phyloP scores from a whole-genome alignment of 2,888 invertebrate genomes.

The Harpagoxenus sublaevis region DNA sequence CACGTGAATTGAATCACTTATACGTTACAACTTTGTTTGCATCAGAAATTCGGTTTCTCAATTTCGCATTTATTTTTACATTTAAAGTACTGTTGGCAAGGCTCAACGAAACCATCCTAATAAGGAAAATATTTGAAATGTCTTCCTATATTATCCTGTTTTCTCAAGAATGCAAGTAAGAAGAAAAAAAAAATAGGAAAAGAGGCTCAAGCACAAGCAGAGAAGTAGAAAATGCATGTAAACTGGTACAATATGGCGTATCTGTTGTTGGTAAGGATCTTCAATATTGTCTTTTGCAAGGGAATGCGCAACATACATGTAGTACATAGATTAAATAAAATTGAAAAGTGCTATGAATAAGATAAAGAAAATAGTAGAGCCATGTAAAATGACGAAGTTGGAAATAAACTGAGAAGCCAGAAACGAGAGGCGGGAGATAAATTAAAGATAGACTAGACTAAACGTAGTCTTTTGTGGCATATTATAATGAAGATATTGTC shows the following conservation, averaged over 20 bases:
- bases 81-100: not conserved
- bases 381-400: not conserved
- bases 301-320: not conserved
- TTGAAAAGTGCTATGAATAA: conserved; percentile 31
- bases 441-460: not conserved
- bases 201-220: not conserved
- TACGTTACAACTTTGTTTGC: not conserved
- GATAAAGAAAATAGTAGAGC: conserved; percentile 1
- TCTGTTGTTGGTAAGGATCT: conserved; percentile 4
- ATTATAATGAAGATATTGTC: not conserved
- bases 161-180: conserved; percentile 8
- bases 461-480: not conserved
- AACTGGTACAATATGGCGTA: not conserved
- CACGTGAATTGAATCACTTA: not conserved
- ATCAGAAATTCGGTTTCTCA: not conserved
- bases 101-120: conserved; percentile 2
- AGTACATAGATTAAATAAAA: conserved; percentile 20
- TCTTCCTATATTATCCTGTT: conserved; percentile 5
- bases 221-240: conserved; percentile 13
- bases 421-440: not conserved
- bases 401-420: not conserved
- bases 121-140: conserved; percentile 27
- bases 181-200: not conserved
- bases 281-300: conserved; percentile 13
- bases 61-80: not conserved